phyloP scores from a whole-genome alignment of 2,113 vertebrate genomes.

The Oreochromis tanganicae region DNA sequence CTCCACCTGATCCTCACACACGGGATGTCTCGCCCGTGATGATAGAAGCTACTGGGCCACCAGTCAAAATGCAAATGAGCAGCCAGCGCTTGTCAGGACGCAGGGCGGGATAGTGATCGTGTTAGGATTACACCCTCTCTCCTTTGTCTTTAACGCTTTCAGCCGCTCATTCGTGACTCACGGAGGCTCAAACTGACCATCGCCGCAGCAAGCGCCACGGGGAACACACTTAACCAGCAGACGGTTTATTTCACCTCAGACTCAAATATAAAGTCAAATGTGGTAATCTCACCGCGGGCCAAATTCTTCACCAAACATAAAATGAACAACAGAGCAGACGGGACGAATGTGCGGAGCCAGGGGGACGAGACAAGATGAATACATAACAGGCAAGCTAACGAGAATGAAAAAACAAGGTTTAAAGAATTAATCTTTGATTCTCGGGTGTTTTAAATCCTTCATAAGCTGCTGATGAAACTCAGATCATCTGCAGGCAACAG shows the following conservation, averaged over 20 bases:
- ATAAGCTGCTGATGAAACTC: background rate
- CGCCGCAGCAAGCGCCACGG: background rate
- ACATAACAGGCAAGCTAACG: background rate
- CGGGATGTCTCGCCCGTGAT: accelerated
- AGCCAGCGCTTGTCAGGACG: background rate
- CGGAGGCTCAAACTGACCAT: background rate
- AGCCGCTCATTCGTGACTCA: background rate
- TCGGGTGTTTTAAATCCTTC: background rate
- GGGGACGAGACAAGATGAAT: background rate
- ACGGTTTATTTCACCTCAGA: background rate
- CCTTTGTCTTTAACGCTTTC: background rate
- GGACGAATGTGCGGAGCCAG: background rate
- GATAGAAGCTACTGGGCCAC: background rate
- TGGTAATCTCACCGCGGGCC: background rate
- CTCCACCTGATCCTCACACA: background rate
- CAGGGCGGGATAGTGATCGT: background rate
- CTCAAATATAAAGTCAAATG: background rate
- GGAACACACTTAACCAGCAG: background rate
- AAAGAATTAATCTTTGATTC: background rate
- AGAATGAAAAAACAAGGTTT: background rate
- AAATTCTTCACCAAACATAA: background rate
- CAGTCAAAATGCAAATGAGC: background rate
- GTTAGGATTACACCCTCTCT: background rate
- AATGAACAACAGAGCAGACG: background rate
- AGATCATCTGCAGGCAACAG: background rate